Conservation (phyloP, 2,797 vertebrate genomes). For the Darevskia nairensis region DNA sequence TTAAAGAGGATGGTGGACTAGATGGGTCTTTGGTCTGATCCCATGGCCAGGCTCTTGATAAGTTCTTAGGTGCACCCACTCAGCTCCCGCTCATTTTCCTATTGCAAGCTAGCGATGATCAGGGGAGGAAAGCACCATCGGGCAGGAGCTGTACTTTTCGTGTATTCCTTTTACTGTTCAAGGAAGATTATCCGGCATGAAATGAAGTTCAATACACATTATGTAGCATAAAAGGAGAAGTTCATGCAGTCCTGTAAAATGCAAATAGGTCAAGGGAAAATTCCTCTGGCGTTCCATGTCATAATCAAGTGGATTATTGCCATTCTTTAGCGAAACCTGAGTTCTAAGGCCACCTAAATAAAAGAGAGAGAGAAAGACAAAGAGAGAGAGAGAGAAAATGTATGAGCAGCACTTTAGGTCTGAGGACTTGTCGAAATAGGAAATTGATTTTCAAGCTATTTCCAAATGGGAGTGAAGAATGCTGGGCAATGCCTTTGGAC, state of each 20-base stretch:
- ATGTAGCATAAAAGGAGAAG: constrained; percentile 36
- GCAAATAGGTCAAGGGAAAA: constrained; percentile 56
- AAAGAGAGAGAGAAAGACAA: background rate
- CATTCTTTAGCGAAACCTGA: background rate
- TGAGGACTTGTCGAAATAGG: background rate
- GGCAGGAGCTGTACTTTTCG: background rate
- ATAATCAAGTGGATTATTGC: background rate
- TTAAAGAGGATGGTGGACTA: no score
- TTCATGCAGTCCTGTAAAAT: background rate
- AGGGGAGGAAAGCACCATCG: background rate
- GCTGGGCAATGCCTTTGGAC: background rate
- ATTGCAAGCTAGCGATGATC: background rate
- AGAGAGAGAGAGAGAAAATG: background rate
- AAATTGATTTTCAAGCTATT: constrained; percentile 10
- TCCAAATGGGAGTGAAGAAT: background rate
- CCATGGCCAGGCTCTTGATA: no score
- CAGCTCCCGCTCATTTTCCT: background rate
- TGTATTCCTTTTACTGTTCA: constrained; percentile 18
- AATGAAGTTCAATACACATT: constrained; percentile 25
- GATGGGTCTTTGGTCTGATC: no score
- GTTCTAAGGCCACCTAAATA: constrained; percentile 18
- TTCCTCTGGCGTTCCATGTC: constrained; percentile 12
- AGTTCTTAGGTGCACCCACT: no score
- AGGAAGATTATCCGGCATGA: constrained; percentile 53
- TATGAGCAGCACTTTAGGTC: background rate